Percentiles rank a stretch among this genome's conserved stretches.
Conservation (phyloP, 53 echinoderm and acorn worm species). For the Henricia sp. region DNA sequence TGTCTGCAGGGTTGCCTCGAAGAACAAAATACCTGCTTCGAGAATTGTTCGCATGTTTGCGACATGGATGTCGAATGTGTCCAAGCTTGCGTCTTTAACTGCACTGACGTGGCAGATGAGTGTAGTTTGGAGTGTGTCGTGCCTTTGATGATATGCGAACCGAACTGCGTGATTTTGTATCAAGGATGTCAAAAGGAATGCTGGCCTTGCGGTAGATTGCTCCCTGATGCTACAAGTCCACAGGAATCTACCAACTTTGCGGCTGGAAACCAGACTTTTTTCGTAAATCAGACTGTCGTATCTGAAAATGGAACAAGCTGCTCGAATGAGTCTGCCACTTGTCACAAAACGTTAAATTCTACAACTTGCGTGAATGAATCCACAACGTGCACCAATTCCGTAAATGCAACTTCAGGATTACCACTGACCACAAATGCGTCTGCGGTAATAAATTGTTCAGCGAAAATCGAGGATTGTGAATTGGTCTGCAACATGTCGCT, state of each 20-base stretch:
- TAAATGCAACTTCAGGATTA: neutral
- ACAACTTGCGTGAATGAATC: neutral
- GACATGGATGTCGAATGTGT: slow-evolving; percentile 22
- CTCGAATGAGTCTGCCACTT: slow-evolving; percentile 22
- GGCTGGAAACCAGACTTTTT: neutral
- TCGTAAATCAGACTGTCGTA: neutral
- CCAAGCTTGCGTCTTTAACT: slow-evolving; percentile 25
- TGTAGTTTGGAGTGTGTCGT: slow-evolving; percentile 62
- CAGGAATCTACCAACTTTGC: neutral
- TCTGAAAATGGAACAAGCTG: slow-evolving; percentile 14
- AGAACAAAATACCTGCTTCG: slow-evolving; percentile 11
- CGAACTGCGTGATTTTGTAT: slow-evolving; percentile 30
- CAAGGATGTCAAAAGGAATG: slow-evolving; percentile 19
- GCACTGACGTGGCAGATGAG: slow-evolving; percentile 27
- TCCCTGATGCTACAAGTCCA: neutral
- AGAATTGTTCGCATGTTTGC: slow-evolving; percentile 56
- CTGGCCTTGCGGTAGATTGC: neutral
- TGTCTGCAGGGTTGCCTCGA: slow-evolving; percentile 32
- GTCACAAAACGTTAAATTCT: neutral
- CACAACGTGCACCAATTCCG: neutral
- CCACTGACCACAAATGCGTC: neutral
- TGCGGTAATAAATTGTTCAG: slow-evolving; percentile 21
- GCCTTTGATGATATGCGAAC: slow-evolving; percentile 21
- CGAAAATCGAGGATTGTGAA: slow-evolving; percentile 33
- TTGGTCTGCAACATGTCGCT: slow-evolving; percentile 41